Base-by-base conservation (phyloP, 1,140 invertebrate species). In the Eumeta japonica region DNA sequence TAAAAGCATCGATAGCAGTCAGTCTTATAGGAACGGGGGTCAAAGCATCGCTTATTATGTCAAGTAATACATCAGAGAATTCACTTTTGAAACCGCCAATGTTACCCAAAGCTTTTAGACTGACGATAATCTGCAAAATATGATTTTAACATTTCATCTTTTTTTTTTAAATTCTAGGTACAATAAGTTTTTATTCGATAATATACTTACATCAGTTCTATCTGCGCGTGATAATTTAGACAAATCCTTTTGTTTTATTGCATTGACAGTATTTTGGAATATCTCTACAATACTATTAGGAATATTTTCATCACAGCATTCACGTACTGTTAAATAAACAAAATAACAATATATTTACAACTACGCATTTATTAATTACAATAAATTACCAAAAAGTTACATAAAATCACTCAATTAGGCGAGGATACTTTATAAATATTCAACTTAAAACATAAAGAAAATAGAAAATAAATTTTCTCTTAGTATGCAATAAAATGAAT, bases 51-150 rank as follows among this genome's bases (percentile, higher is more conserved):
- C 79, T 72, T 12, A 86, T 81, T 28, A 90, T 82, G 28, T 57
- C 59, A 35, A 81, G 70, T 1, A 92, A 50, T 16, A 78, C 66
- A 18, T 77, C 59, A 4, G 74, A 58, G 39, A 89, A 80, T 2
- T 73, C 62, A 7, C 79, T 62, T 0, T 81, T 84, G 40, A 84
- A 77, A 1, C 87, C 62, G 1, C 92, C 92, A 47, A 92, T 87
- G 56, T 96, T 97, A 12, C 90, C 91, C 13, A 96, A 64, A 2
- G 91, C 87, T 76, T 94, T 94, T 10, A 96, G 73, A 10, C 86
- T 80, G 50, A 92, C 79, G 36, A 90, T 71, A 30, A 86, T 75
- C 86, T 89, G 55, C 13, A 62, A 76, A 55, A 41, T 45, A 41
- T 40, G 31, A 39, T 28, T 18, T 40, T 33, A 30, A 20, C 5